Evolutionary conservation across 2,797 vertebrate species (phyloP), one percentile per base, ranked within the genome.

Genomic region (Gouania willdenowi): DNA sequence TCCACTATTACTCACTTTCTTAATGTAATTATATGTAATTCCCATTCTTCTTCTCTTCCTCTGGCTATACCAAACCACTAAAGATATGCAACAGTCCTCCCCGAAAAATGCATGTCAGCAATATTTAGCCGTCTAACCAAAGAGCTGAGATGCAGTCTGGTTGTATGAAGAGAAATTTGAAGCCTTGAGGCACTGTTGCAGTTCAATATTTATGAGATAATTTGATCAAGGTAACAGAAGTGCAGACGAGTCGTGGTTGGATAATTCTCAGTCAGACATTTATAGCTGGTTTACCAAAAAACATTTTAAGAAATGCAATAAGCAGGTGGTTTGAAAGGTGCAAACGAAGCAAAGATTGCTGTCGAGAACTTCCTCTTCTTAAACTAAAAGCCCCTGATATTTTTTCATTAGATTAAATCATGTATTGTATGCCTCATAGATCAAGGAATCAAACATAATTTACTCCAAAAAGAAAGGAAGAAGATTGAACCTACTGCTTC

Each of bases 91-190:
- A 36, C 34, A 38, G 21, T 25, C 14, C 3, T 33, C 21, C 31
- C 5, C 13, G n/a, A 72, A 74, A 80, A 77, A 53, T 63, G 54
- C 76, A 47, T 12, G 54, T 87, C 83, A 85, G 79, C 81, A 78
- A 54, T 44, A 81, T 83, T 61, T 26, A 47, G 56, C 51, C 57
- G n/a, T n/a, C n/a, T n/a, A 61, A 81, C 77, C 56, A 64, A 13
- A 39, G 38, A 36, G 45, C 54, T 45, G 19, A 77, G 74, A 72
- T 30, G 56, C 35, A 58, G 43, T 37, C 19, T 43, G 17, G 35
- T 47, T 27, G 16, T 21, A 51, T 26, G 39, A 56, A 47, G 54
- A 41, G 63, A 65, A 44, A 64, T 66, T 77, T 41, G 25, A 60
- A 43, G 61, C 65, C 63, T 57, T 2, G 0, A 55, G 66, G 60